These are phyloP conservation scores for Palythoa grandis DNA, from an alignment of 92 coral and sea anemone genomes.

Conservation along the genomic window DNA sequence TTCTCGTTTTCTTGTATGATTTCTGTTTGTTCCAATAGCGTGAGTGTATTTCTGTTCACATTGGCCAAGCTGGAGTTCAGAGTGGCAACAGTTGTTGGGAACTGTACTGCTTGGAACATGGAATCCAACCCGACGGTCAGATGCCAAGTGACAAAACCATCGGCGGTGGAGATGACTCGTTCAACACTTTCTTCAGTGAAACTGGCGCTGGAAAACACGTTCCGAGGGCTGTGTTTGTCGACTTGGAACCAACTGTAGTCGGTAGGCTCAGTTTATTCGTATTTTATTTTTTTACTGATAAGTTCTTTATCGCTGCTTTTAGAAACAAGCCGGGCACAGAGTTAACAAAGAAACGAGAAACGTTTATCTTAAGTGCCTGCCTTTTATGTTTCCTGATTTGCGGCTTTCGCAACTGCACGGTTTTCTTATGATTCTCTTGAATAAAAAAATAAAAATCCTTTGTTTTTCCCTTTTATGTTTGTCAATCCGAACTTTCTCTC, in stretches of 20 bases:
- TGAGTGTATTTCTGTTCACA: conserved; percentile 82
- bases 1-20: neutral
- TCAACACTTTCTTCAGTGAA: conserved; percentile 89
- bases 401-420: too few species aligned
- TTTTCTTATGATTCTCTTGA: too few species aligned
- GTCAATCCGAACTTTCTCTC: too few species aligned
- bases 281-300: too few species aligned
- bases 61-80: conserved; percentile 85
- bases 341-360: too few species aligned
- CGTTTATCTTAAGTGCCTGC: too few species aligned
- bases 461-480: too few species aligned
- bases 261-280: conserved; percentile 33
- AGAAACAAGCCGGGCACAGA: too few species aligned
- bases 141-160: conserved; percentile 86
- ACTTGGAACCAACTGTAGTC: conserved; percentile 80
- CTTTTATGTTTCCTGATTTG: too few species aligned
- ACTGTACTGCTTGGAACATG: conserved; percentile 75
- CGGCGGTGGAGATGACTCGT: conserved; percentile 87
- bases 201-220: conserved; percentile 87
- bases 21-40: conserved; percentile 48
- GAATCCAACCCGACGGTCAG: conserved; percentile 89
- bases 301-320: too few species aligned
- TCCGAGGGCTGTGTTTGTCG: conserved; percentile 84
- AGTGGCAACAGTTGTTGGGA: conserved; percentile 74
- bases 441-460: too few species aligned